Conservation (phyloP, 2,888 invertebrate genomes). For the Acleris laterana region DNA sequence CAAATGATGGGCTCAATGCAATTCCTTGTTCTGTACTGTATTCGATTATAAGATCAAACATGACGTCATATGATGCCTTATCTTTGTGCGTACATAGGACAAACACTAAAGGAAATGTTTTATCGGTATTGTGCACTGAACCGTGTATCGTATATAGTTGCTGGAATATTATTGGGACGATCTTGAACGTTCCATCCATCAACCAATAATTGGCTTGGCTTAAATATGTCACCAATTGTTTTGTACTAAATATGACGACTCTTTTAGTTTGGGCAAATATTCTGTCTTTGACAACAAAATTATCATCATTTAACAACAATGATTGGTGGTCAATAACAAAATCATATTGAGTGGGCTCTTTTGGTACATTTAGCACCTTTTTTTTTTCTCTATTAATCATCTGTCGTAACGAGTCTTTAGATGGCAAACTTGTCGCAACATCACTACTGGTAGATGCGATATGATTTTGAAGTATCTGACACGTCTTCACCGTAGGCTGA, state of each 20-base stretch:
- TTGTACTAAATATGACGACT: too few relatives aligned
- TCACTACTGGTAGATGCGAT: constrained; percentile 26
- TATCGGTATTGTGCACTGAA: constrained; percentile 22
- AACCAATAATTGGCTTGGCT: too few relatives aligned
- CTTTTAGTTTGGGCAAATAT: too few relatives aligned
- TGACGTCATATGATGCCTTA: constrained; percentile 28
- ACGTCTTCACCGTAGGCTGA: constrained; percentile 27
- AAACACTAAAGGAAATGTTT: constrained; percentile 35
- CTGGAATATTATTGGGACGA: constrained; percentile 26
- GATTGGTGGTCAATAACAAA: too few relatives aligned
- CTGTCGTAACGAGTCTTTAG: constrained; percentile 22
- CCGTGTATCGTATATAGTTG: constrained; percentile 36
- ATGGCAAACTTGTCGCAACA: constrained; percentile 23
- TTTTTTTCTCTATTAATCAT: constrained; percentile 15
- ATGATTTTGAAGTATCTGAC: constrained; percentile 35
- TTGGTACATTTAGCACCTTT: too few relatives aligned
- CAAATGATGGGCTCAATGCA: constrained; percentile 15
- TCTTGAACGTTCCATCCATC: too few relatives aligned
- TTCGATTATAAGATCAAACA: constrained; percentile 33
- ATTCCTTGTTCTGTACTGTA: constrained; percentile 27
- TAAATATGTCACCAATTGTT: too few relatives aligned
- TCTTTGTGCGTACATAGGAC: constrained; percentile 28
- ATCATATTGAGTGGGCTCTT: too few relatives aligned
- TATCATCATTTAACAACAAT: too few relatives aligned
- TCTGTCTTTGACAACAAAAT: too few relatives aligned